phyloP scores from a whole-genome alignment of 2,888 invertebrate species.

The Orthosia gothica region DNA sequence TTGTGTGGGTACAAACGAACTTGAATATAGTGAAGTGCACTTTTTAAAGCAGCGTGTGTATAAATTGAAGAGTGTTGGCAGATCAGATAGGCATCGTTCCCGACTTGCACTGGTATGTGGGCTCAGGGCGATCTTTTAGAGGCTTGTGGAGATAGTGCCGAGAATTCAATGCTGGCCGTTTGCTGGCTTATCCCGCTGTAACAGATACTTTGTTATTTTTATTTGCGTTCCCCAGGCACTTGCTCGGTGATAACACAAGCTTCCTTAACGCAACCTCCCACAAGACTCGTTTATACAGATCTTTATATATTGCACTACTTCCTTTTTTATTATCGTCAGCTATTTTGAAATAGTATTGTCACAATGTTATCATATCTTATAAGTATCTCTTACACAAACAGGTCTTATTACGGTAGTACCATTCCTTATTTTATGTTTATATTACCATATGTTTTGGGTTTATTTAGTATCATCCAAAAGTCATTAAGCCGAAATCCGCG shows the following conservation, averaged over 20 bases:
- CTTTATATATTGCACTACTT: conserved; percentile 74
- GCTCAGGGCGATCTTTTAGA: conserved; percentile 81
- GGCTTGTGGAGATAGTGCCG: conserved; percentile 82
- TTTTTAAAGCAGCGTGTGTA: conserved; percentile 54
- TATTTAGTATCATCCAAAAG: conserved; percentile 13
- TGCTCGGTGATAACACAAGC: conserved; percentile 77
- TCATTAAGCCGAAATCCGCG: conserved; percentile 7
- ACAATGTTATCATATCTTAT: conserved; percentile 44
- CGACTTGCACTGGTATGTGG: conserved; percentile 75
- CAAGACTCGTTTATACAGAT: conserved; percentile 70
- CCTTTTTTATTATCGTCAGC: conserved; percentile 69
- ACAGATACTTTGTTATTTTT: conserved; percentile 84
- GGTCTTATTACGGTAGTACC: conserved; percentile 15
- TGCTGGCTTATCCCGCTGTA: conserved; percentile 83
- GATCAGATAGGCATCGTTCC: conserved; percentile 68
- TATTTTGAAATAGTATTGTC: conserved; percentile 64
- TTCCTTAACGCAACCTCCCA: conserved; percentile 75
- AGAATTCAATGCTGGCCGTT: conserved; percentile 86
- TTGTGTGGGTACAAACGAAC: background rate
- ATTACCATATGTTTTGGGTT: conserved; percentile 28
- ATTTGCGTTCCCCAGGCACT: conserved; percentile 73
- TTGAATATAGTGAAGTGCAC: conserved; percentile 19
- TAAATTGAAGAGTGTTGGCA: conserved; percentile 66
- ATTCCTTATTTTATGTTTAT: background rate
- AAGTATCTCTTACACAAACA: conserved; percentile 53